Evolutionary conservation across 2,797 vertebrate genomes (phyloP), one percentile per base, ranked within the genome.

Genomic region (Arrhamphus sclerolepis): DNA sequence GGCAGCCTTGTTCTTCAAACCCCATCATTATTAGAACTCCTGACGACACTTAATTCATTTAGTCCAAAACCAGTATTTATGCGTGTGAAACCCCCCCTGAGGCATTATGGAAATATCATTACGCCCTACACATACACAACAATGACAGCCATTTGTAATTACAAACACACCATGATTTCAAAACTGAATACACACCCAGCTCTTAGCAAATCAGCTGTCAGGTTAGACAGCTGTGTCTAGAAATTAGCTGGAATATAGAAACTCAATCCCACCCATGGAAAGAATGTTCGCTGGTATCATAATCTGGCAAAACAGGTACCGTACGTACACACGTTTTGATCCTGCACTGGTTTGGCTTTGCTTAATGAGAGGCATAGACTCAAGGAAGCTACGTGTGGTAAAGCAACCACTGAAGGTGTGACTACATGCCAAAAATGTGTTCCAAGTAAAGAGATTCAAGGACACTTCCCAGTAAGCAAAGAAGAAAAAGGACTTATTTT

Each of bases 241-340:
- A 63, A 66, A 34, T 11, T 21, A 82, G 2, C 48, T 62, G 66
- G 57, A 79, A 61, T 70, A 66, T 59, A 66, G 80, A 83, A 86
- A 85, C 70, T 46, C 19, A 38, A 62, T 79, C 47, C 73, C 70
- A 51, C 83, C 88, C 86, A 73, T 29, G 72, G 70, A 82, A 89
- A 86, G 38, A 78, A 90, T 89, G 81, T 63, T 46, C 56, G 0
- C 2, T 8, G n/a, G 17, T 40, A n/a, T 51, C 20, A 58, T 9
- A 56, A 59, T 65, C 56, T 19, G 26, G 63, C 62, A 66, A 67
- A 83, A 81, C 80, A 79, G 68, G 82, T 67, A 58, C 10, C 5
- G 10, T 21, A 31, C 47, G n/a, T n/a, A n/a, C 46, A 28, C 11
- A 6, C 16, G 28, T 17, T 28, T 6, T 28, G 41, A 19, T 9